A percentile compares a stretch with the other conserved stretches of the same genome.
phyloP scores from a whole-genome alignment of 2,113 vertebrate genomes.

The Leptobrachium leishanense region DNA sequence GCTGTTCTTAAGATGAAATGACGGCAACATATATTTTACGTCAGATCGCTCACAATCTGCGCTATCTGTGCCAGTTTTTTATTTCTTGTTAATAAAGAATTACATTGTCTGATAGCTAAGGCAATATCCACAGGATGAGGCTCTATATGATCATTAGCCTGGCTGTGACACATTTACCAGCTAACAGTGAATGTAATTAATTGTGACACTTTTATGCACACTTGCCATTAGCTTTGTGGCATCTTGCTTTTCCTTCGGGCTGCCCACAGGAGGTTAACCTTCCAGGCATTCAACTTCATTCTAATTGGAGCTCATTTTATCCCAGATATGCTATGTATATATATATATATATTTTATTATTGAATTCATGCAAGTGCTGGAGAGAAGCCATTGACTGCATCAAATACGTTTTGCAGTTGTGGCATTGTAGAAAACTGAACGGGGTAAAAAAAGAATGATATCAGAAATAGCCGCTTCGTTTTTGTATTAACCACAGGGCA shows the following conservation, averaged over 20 bases:
- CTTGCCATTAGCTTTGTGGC: constrained; percentile 36
- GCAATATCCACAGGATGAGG: constrained; percentile 15
- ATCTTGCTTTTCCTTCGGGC: constrained; percentile 40
- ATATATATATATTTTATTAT: background rate
- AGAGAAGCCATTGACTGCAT: background rate
- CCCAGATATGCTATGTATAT: background rate
- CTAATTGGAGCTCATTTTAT: constrained; percentile 24
- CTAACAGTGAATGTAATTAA: constrained; percentile 45
- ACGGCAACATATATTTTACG: background rate
- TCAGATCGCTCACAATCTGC: background rate
- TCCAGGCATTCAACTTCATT: constrained; percentile 15
- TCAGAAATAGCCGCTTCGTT: no score
- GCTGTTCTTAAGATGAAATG: background rate
- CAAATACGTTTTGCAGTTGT: background rate
- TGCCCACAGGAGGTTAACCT: constrained; percentile 36
- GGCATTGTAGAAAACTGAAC: background rate
- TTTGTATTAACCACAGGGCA: no score
- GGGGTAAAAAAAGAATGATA: no score
- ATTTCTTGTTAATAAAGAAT: constrained; percentile 6
- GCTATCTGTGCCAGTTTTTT: background rate
- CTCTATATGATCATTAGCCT: constrained; percentile 30
- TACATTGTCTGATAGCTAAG: constrained; percentile 18
- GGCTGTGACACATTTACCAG: constrained; percentile 35
- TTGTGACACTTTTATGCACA: constrained; percentile 39
- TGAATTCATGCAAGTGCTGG: background rate